A percentile compares a stretch with the other conserved stretches of the same genome.
phyloP scores from a whole-genome alignment of 2,888 invertebrate genomes.

The Pollenia angustigena region DNA sequence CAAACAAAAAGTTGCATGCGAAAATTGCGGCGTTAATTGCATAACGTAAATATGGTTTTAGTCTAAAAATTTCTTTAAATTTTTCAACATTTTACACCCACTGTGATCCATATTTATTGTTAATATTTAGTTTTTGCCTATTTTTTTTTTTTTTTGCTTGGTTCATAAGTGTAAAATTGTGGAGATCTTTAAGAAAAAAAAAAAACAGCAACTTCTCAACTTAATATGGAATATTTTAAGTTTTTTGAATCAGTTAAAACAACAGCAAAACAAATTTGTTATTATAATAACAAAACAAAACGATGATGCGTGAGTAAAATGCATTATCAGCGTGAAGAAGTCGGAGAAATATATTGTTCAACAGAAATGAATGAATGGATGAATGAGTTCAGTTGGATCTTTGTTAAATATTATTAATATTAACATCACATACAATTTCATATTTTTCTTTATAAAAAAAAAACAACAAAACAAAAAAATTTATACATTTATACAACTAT shows the following conservation, averaged over 20 bases:
- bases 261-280: constrained; percentile 59
- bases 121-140: background rate
- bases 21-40: too few species aligned
- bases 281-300: constrained; percentile 79
- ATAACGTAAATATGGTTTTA: too few species aligned
- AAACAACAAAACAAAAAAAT: background rate
- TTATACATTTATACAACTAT: constrained; percentile 28
- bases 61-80: too few species aligned
- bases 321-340: constrained; percentile 78
- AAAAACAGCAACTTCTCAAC: constrained; percentile 18
- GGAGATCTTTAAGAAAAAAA: constrained; percentile 44
- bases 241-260: constrained; percentile 42
- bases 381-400: constrained; percentile 1
- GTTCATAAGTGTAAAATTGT: constrained; percentile 69
- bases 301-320: constrained; percentile 82
- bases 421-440: constrained; percentile 69
- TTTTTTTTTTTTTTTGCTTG: constrained; percentile 36
- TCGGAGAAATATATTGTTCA: constrained; percentile 41
- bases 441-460: constrained; percentile 40
- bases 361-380: background rate
- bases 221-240: constrained; percentile 16
- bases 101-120: constrained; percentile 25
- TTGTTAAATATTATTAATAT: constrained; percentile 60
- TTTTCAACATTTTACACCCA: constrained; percentile 23
- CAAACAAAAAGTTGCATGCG: too few species aligned